Evolutionary conservation across 2,888 invertebrate species (phyloP).

Genomic region (Eilema depressum): DNA sequence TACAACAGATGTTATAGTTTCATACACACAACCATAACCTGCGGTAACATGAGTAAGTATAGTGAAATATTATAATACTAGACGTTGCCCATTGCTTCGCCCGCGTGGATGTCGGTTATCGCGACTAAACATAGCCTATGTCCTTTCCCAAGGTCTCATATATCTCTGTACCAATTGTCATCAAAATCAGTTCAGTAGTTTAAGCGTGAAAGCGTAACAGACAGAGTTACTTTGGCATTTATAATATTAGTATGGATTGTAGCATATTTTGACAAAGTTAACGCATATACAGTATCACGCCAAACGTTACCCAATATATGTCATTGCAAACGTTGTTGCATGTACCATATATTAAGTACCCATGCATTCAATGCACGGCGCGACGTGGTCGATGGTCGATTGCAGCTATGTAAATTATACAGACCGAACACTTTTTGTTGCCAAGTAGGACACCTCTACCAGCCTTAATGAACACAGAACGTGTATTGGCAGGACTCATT

Average conservation of each 20-base stretch:
- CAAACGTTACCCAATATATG: constrained; percentile 39
- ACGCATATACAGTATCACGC: constrained; percentile 29
- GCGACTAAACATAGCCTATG: no score
- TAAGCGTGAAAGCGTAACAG: no score
- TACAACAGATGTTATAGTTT: constrained; percentile 1
- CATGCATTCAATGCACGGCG: constrained; percentile 54
- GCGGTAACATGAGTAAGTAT: background rate
- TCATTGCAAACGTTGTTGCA: constrained; percentile 27
- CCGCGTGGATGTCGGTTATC: no score
- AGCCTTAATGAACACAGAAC: constrained; percentile 23
- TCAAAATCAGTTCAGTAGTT: no score
- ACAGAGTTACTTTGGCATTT: no score
- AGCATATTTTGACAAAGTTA: constrained; percentile 15
- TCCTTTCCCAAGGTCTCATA: no score
- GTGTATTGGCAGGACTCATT: constrained; percentile 12
- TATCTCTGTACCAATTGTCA: no score
- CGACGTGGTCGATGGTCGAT: constrained; percentile 32
- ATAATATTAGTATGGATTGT: no score
- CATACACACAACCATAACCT: background rate
- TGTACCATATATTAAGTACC: constrained; percentile 32
- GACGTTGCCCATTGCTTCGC: no score
- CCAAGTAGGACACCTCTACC: constrained; percentile 17
- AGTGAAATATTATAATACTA: no score
- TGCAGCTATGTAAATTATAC: constrained; percentile 29
- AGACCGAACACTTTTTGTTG: constrained; percentile 18